These are phyloP conservation scores for Neodon shergylaensis DNA, from an alignment of 2,113 vertebrate species.

Conservation along the genomic window DNA sequence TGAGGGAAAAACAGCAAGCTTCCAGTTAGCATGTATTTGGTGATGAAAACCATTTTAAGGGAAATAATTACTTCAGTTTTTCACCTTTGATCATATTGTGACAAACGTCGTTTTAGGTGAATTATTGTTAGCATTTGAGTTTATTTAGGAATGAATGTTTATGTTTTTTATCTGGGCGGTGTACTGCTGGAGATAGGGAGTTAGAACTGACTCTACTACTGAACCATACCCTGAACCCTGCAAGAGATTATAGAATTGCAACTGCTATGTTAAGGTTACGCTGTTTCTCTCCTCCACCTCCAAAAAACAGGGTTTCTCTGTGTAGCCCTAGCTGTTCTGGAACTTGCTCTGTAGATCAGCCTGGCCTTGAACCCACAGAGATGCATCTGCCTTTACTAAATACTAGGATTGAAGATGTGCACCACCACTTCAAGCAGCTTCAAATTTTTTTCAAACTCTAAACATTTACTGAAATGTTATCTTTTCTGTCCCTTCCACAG, in stretches of 20 bases:
- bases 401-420: background rate
- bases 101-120: background rate
- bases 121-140: background rate
- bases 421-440: background rate
- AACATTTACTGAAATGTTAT: background rate
- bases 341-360: background rate
- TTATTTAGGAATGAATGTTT: background rate
- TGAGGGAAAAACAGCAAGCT: background rate
- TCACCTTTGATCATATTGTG: background rate
- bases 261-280: background rate
- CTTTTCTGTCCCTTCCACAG: background rate
- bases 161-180: background rate
- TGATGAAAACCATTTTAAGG: conserved; percentile 28
- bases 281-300: no score
- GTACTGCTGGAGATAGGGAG: background rate
- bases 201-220: background rate
- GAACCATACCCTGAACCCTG: background rate
- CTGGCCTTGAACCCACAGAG: background rate
- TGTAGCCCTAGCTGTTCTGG: background rate
- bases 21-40: background rate
- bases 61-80: conserved; percentile 36
- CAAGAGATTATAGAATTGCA: background rate
- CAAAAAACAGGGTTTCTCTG: background rate
- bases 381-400: background rate
- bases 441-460: background rate